Conservation (phyloP, 2,113 vertebrate genomes). For the Scytalopus superciliaris region DNA sequence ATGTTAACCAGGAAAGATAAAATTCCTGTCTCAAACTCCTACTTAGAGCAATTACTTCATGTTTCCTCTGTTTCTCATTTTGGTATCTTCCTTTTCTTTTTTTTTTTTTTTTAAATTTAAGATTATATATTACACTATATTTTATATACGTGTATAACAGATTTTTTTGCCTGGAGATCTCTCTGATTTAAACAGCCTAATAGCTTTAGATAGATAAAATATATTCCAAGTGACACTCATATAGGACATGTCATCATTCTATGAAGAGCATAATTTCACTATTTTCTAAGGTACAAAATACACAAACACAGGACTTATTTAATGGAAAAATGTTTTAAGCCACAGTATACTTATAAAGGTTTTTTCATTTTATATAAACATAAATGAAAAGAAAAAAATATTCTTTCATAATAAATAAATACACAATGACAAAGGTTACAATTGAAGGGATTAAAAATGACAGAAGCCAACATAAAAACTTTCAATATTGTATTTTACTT, state of each 20-base stretch:
- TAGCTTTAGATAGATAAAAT: constrained; percentile 40
- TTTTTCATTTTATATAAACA: constrained; percentile 66
- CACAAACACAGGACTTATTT: constrained; percentile 56
- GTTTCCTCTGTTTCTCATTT: not conserved
- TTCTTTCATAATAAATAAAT: constrained; percentile 70
- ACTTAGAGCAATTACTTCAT: constrained; percentile 5
- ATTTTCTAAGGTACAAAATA: constrained; percentile 62
- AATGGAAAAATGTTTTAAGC: constrained; percentile 61
- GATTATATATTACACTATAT: not conserved
- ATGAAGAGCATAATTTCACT: constrained; percentile 56
- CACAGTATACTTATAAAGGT: constrained; percentile 37
- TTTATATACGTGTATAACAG: not conserved
- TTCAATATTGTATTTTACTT: constrained; percentile 78
- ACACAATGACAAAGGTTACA: constrained; percentile 71
- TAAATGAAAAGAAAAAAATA: constrained; percentile 67
- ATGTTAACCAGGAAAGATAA: not conserved
- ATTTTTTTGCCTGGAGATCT: not conserved
- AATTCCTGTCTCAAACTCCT: constrained; percentile 50
- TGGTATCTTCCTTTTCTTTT: not conserved
- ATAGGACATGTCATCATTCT: constrained; percentile 51
- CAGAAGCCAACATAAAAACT: constrained; percentile 79
- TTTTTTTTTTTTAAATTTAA: not conserved
- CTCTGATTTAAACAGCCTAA: constrained; percentile 45
- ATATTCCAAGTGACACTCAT: constrained; percentile 46
- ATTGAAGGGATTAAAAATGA: constrained; percentile 77